phyloP scores from a whole-genome alignment of 2,797 vertebrate genomes.

The Lacerta agilis region DNA sequence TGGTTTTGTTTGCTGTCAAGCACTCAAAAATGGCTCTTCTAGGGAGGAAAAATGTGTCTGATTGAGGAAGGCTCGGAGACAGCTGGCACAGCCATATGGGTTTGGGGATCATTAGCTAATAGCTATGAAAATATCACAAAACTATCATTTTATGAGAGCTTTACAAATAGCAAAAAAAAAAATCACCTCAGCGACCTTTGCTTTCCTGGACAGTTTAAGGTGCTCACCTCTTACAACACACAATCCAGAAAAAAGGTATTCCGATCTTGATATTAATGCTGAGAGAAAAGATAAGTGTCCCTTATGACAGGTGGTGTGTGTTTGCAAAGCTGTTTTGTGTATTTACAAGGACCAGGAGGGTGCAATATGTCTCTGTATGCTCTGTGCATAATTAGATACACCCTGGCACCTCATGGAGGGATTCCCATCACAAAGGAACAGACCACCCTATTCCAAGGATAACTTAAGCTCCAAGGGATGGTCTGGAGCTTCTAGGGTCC shows the following conservation, averaged over 20 bases:
- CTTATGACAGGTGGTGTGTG: not conserved
- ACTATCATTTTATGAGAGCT: constrained; percentile 37
- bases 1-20: constrained; percentile 42
- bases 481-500: too few species aligned
- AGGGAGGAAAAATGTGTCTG: constrained; percentile 45
- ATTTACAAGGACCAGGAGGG: not conserved
- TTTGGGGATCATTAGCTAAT: constrained; percentile 60
- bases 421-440: not conserved
- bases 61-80: constrained; percentile 60
- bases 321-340: not conserved
- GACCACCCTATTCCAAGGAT: not conserved
- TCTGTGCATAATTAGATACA: not conserved
- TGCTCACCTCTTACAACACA: not conserved
- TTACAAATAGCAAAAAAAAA: not conserved
- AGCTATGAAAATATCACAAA: constrained; percentile 55
- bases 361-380: too few species aligned
- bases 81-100: constrained; percentile 68
- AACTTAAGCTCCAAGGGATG: too few species aligned
- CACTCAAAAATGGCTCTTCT: constrained; percentile 45
- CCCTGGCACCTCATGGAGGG: not conserved
- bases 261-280: too few species aligned
- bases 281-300: too few species aligned
- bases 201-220: constrained; percentile 1
- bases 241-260: too few species aligned
- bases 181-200: not conserved